Percentiles rank a stretch among this genome's conserved stretches.
phyloP scores from a whole-genome alignment of 37 sponge, comb jelly and placozoan genomes.

The Axinella damicornis region DNA sequence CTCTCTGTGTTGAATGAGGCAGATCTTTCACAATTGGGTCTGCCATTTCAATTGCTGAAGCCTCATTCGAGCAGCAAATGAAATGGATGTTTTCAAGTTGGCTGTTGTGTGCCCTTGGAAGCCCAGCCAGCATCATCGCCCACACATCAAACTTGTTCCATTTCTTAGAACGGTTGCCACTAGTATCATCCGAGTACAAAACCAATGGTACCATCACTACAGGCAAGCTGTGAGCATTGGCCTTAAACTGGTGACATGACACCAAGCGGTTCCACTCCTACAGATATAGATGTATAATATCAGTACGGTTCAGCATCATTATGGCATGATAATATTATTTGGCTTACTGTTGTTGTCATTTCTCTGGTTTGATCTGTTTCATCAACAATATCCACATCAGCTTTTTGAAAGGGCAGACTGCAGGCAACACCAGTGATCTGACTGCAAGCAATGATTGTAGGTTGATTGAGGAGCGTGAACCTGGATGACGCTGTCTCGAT shows the following conservation, averaged over 20 bases:
- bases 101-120: constrained; percentile 1
- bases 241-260: constrained; percentile 10
- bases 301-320: no score
- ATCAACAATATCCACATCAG: no score
- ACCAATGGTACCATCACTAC: constrained; percentile 15
- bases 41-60: constrained; percentile 15
- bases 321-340: no score
- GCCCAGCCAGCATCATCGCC: constrained; percentile 19
- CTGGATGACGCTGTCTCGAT: no score
- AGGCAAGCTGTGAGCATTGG: not conserved
- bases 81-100: constrained; percentile 26
- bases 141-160: constrained; percentile 44
- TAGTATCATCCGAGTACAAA: constrained; percentile 33
- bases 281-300: no score
- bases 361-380: no score
- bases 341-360: no score
- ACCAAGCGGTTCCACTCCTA: no score
- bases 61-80: constrained; percentile 16
- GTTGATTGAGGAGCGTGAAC: no score
- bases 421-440: no score
- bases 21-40: constrained; percentile 21
- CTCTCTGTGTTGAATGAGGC: constrained; percentile 48
- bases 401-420: no score
- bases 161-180: constrained; percentile 31
- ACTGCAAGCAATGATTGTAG: no score